phyloP scores from a whole-genome alignment of 2,113 vertebrate species.

The Struthidea cinerea region DNA sequence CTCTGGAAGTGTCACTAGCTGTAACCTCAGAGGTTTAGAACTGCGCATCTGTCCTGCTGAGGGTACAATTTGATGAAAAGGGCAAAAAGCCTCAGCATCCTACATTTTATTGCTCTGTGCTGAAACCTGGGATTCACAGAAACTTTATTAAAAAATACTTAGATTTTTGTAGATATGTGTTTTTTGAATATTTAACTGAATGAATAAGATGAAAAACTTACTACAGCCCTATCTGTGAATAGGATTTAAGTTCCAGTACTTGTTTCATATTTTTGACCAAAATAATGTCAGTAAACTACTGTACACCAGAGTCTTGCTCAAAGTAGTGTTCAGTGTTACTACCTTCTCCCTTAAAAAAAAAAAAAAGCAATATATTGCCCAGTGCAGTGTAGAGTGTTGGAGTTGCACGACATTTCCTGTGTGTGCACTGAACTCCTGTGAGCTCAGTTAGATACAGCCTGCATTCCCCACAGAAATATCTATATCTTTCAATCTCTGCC shows the following conservation, averaged over 20 bases:
- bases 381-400: not conserved
- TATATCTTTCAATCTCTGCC: not conserved
- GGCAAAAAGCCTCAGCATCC: not conserved
- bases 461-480: not conserved
- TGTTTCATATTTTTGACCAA: not conserved
- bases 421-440: not conserved
- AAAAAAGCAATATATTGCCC: not conserved
- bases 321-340: not conserved
- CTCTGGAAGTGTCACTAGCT: not conserved
- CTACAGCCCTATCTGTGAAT: not conserved
- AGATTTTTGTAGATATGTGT: not conserved
- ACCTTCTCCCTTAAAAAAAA: not conserved
- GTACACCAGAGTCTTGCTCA: not conserved
- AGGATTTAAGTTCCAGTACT: not conserved
- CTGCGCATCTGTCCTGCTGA: not conserved
- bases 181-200: not conserved
- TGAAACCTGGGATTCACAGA: not conserved
- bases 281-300: not conserved
- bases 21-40: not conserved
- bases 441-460: not conserved
- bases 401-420: not conserved
- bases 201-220: not conserved
- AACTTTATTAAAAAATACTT: not conserved
- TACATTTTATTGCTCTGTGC: not conserved
- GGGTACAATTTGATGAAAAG: not conserved